Evolutionary conservation across 2,113 vertebrate genomes (phyloP).

Genomic region (Nothoprocta perdicaria): DNA sequence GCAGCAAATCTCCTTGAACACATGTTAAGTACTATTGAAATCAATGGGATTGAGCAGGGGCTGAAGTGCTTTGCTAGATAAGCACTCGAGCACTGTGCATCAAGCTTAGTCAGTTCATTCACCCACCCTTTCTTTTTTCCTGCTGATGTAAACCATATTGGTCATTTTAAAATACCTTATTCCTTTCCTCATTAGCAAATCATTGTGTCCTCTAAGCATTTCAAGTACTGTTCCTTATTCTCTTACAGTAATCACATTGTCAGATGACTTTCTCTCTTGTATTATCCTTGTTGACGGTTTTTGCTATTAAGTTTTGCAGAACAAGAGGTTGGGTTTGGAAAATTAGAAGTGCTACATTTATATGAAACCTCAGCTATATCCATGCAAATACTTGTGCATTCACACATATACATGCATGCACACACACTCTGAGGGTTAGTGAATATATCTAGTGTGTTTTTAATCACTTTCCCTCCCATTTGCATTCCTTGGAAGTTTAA

Average conservation of each 20-base stretch:
- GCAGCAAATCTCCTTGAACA: not conserved
- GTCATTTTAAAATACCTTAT: not conserved
- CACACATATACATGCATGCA: not conserved
- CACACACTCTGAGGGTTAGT: not conserved
- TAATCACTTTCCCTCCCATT: not conserved
- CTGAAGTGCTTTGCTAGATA: not conserved
- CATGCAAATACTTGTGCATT: not conserved
- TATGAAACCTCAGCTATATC: not conserved
- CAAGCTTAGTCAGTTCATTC: not conserved
- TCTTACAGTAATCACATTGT: not conserved
- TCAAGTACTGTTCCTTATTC: not conserved
- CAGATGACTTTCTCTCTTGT: not conserved
- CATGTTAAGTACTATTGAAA: accelerated
- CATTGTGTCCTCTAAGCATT: not conserved
- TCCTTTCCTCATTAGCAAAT: not conserved
- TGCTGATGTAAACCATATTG: accelerated
- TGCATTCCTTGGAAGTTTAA: constrained; percentile 3
- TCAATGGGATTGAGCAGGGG: not conserved
- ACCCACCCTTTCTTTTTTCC: not conserved
- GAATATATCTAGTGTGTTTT: not conserved
- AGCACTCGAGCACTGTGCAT: not conserved
- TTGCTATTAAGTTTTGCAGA: constrained; percentile 17
- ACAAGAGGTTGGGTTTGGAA: not conserved
- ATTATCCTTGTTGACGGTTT: not conserved
- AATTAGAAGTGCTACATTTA: not conserved